Base-by-base conservation (phyloP, 2,888 invertebrate species). In the Apomyelois bistriatella region DNA sequence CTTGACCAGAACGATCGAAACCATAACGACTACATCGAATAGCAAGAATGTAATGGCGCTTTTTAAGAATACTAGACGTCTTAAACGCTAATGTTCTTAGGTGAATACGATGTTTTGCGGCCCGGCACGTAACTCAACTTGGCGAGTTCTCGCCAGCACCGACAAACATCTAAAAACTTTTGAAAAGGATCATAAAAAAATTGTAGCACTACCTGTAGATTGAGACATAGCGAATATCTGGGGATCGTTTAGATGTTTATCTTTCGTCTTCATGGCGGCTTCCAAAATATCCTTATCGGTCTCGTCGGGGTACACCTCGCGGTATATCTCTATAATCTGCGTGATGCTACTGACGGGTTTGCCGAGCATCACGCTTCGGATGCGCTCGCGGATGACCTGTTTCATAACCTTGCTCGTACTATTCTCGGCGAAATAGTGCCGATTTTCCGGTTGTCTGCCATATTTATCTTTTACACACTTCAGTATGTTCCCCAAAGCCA, bases 401-500 rank as follows among this genome's bases (percentile, higher is more conserved):
- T 86, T 88, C 58, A 86, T 65, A 16, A 9, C 16, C 13, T 5
- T 46, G 15, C 5, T 2, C 9, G 46, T 0, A 38, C 64, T 36
- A 13, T 57, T 48, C 16, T 54, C 9, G 16, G 60, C 52, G 17
- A 52, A 58, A 75, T 62, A 38, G 58, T 13, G 3, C 32, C 9
- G 6, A 32, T 51, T 50, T 68, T 55, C 1, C 53, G 48, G 10
- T 58, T 55, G 50, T 1, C 47, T 22, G 28, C 57, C 58, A 52
- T 59, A 64, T 40, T 58, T 49, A 3, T 56, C 48, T 59, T 68
- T 77, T 35, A 85, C 61, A 28, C 79, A 69, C 66, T 82, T 85
- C 53, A 85, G 56, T 40, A 89, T 71, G 37, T 43, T 53, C 52
- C 88, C 87, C 49, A 89, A 60, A 15, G 80, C 81, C 52, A 85